Conservation (phyloP, 1,140 invertebrate species). For the Pogonognathellus flavescens region DNA sequence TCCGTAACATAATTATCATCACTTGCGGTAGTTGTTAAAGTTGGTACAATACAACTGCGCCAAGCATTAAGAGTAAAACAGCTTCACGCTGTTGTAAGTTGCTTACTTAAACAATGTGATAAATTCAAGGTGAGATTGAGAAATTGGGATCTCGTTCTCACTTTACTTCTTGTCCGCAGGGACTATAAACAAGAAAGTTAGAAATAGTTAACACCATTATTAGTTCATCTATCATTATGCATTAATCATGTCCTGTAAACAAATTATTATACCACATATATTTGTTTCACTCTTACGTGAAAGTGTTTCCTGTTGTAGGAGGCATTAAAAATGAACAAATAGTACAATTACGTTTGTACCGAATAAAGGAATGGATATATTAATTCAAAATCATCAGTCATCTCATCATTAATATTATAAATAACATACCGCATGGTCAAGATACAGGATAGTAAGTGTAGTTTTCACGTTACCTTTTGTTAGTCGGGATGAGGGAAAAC, state of each 20-base stretch:
- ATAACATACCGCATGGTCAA: neutral
- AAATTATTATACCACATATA: neutral
- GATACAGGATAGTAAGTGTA: no score
- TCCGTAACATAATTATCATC: no score
- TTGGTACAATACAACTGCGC: no score
- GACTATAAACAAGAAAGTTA: neutral
- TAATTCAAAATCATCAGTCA: no score
- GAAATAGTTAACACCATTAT: neutral
- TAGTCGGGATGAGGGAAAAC: constrained; percentile 35
- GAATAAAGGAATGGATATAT: no score
- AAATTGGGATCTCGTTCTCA: constrained; percentile 35
- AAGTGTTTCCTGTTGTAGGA: no score
- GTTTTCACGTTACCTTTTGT: constrained; percentile 9
- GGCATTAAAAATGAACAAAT: no score
- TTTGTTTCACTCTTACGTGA: no score
- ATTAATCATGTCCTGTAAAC: neutral
- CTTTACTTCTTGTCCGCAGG: constrained; percentile 7
- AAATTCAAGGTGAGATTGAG: constrained; percentile 25
- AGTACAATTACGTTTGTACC: no score
- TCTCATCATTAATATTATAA: neutral
- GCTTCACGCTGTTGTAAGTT: neutral
- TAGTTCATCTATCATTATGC: constrained; percentile 2
- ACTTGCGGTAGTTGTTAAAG: no score
- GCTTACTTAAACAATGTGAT: constrained; percentile 36
- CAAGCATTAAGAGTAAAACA: no score